Percentiles rank a stretch among this genome's conserved stretches.
Conservation (phyloP, 2,113 vertebrate genomes). For the Eidolon helvum region DNA sequence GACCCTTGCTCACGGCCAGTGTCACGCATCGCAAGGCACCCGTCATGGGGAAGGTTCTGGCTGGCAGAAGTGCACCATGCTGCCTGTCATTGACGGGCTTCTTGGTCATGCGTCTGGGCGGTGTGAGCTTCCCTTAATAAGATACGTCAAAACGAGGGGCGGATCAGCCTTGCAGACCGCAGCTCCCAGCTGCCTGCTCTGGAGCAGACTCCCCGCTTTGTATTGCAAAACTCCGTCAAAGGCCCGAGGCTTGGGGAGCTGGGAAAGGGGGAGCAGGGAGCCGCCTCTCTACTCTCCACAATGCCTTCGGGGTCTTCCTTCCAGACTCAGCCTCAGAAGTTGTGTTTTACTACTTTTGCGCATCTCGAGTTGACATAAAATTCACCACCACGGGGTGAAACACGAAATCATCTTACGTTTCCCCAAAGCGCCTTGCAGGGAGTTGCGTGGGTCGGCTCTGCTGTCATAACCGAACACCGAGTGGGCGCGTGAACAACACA, state of each 20-base stretch:
- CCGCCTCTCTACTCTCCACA: too few species aligned
- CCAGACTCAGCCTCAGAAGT: neutral
- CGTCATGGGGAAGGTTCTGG: fast-evolving
- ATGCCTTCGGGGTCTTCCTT: fast-evolving
- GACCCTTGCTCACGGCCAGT: fast-evolving
- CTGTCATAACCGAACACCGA: neutral
- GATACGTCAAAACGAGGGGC: neutral
- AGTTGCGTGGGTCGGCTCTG: fast-evolving
- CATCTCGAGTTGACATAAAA: too few species aligned
- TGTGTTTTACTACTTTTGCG: too few species aligned
- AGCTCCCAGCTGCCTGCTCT: fast-evolving
- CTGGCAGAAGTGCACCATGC: fast-evolving
- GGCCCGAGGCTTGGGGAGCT: too few species aligned
- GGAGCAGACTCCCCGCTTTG: neutral
- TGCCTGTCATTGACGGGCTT: fast-evolving
- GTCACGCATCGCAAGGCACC: fast-evolving
- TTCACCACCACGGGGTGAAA: neutral
- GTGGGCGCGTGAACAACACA: fast-evolving
- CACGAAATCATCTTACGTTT: neutral
- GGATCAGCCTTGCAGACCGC: neutral
- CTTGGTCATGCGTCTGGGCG: neutral
- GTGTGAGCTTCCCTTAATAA: fast-evolving
- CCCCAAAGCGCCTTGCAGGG: neutral
- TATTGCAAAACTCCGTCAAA: too few species aligned
- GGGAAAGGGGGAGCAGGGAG: neutral